These are phyloP conservation scores for Saguinus midas DNA, from an alignment of 2,113 vertebrate genomes.

Conservation along the genomic window DNA sequence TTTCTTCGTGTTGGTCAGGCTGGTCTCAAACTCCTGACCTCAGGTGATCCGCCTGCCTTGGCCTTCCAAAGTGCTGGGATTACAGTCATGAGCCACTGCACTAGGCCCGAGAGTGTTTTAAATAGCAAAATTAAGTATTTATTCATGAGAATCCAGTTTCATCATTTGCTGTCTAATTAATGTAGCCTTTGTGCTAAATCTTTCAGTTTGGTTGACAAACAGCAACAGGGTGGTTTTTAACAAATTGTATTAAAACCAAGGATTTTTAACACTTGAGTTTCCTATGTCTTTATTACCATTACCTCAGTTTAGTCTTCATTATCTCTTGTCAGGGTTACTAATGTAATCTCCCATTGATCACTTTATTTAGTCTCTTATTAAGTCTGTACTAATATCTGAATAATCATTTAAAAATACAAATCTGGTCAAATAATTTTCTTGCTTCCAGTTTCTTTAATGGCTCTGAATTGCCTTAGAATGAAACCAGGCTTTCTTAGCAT, in stretches of 20 bases:
- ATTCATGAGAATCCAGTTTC: not conserved
- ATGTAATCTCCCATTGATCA: not conserved
- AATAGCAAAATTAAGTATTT: slow-evolving; percentile 29
- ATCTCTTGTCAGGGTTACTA: not conserved
- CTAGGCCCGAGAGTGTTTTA: not conserved
- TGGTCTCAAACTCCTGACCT: too few species aligned
- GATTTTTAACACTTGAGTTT: not conserved
- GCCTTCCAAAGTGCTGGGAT: too few species aligned
- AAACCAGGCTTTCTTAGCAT: not conserved
- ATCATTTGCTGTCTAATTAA: not conserved
- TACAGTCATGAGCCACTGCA: too few species aligned
- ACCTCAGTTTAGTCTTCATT: not conserved
- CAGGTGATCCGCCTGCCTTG: too few species aligned
- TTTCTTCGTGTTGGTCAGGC: too few species aligned
- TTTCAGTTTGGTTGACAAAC: not conserved
- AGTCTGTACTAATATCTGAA: not conserved
- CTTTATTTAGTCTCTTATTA: not conserved
- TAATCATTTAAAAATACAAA: not conserved
- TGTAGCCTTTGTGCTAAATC: not conserved
- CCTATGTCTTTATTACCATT: not conserved
- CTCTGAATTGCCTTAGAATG: not conserved
- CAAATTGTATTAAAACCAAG: not conserved
- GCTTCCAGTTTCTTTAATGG: not conserved
- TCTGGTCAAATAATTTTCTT: not conserved
- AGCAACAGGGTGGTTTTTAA: not conserved